A percentile compares a stretch with the other conserved stretches of the same genome.
Evolutionary conservation across 2,113 vertebrate genomes (phyloP).

Genomic region (Psilopogon haemacephalus): DNA sequence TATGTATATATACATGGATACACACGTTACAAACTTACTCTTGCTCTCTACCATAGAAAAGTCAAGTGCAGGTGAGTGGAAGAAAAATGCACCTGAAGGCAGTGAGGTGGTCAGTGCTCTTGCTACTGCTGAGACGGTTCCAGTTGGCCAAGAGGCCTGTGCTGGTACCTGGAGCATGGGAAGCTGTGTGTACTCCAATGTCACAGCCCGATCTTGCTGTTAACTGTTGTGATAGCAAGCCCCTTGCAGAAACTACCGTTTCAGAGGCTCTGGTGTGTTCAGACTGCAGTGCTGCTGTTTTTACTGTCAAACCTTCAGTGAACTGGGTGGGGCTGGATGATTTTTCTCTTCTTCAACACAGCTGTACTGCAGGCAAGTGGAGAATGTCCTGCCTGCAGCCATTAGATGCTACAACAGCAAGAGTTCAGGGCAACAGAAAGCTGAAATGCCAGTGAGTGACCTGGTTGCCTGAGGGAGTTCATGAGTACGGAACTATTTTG

Average conservation of each 20-base stretch:
- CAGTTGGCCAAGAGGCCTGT: too few relatives aligned
- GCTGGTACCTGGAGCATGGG: too few relatives aligned
- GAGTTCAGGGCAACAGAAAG: neutral
- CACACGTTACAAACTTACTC: neutral
- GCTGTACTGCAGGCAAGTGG: neutral
- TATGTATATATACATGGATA: neutral
- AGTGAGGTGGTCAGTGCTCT: neutral
- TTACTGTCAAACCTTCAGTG: neutral
- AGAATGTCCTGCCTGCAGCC: neutral
- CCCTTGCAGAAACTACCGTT: too few relatives aligned
- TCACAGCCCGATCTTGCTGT: too few relatives aligned
- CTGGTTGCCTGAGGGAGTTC: neutral
- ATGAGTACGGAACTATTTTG: neutral
- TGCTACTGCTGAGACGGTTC: neutral
- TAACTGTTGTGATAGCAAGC: too few relatives aligned
- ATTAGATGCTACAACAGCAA: neutral
- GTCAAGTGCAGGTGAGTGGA: neutral
- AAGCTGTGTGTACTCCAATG: too few relatives aligned
- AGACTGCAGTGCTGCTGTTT: neutral
- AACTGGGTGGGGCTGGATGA: neutral
- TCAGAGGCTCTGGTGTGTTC: neutral
- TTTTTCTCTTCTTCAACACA: neutral
- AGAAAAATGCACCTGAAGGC: neutral
- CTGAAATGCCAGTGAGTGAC: neutral
- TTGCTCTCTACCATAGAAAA: neutral